Percentiles rank a stretch among this genome's conserved stretches.
phyloP scores from a whole-genome alignment of 2,888 invertebrate genomes.

The Malacosoma neustria region DNA sequence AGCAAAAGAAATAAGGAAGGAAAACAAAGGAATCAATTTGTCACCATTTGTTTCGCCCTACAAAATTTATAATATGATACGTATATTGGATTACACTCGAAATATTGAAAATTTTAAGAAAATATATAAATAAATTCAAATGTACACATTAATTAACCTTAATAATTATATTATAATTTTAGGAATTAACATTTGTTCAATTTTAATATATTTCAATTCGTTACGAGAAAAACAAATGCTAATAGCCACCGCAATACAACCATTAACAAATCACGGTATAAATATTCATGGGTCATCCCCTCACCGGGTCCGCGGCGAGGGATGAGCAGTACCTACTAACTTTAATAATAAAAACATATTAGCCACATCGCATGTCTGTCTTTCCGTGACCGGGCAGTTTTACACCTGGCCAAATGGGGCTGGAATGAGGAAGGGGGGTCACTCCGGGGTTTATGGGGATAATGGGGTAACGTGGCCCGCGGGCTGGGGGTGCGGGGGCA shows the following conservation, averaged over 20 bases:
- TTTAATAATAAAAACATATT: constrained; percentile 73
- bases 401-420: constrained; percentile 62
- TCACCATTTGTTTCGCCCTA: no score
- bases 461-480: constrained; percentile 32
- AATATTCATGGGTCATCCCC: constrained; percentile 65
- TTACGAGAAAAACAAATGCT: background rate
- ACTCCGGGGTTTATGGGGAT: constrained; percentile 37
- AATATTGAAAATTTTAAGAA: no score
- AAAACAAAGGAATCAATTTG: no score
- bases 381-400: constrained; percentile 72
- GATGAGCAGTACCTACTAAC: constrained; percentile 53
- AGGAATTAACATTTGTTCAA: background rate
- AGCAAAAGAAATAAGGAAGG: no score
- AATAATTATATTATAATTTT: no score
- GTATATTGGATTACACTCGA: no score
- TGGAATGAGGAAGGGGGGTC: constrained; percentile 31
- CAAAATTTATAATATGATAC: no score
- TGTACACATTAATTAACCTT: no score
- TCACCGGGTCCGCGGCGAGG: constrained; percentile 27
- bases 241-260: constrained; percentile 2
- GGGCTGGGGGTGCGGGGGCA: constrained; percentile 38
- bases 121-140: no score
- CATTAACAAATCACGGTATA: constrained; percentile 64
- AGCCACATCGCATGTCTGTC: constrained; percentile 70
- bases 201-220: background rate